A percentile compares a stretch with the other conserved stretches of the same genome.
Evolutionary conservation across 2,888 invertebrate species (phyloP).

Genomic region (Ypsolopha scabrella): DNA sequence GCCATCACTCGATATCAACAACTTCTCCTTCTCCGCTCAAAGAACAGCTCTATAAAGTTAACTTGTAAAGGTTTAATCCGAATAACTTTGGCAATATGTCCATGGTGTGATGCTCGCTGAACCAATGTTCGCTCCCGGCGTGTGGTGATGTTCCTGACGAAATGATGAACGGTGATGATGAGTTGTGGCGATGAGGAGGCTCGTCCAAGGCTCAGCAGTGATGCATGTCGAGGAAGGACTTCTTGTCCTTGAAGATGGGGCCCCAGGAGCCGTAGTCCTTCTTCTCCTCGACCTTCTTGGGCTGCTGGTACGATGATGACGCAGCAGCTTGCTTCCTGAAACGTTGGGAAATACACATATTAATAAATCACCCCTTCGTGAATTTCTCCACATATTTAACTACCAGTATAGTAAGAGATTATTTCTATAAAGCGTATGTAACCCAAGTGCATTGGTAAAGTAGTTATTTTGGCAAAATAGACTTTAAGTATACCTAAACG

Average conservation of each 20-base stretch:
- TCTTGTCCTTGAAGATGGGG: slow-evolving; percentile 78
- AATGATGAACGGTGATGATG: slow-evolving; percentile 12
- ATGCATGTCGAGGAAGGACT: slow-evolving; percentile 80
- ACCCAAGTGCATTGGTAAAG: too few species aligned
- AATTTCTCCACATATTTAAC: slow-evolving; percentile 8
- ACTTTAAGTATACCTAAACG: too few species aligned
- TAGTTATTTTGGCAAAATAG: too few species aligned
- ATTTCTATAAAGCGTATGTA: too few species aligned
- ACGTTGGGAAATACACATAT: slow-evolving; percentile 11
- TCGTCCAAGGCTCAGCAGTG: slow-evolving; percentile 51
- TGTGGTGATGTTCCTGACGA: slow-evolving; percentile 2
- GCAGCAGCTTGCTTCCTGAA: slow-evolving; percentile 39
- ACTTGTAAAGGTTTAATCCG: too few species aligned
- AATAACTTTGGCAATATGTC: slow-evolving; percentile 7
- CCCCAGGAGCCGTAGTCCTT: slow-evolving; percentile 78
- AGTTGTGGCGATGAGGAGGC: slow-evolving; percentile 23
- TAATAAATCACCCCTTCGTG: slow-evolving; percentile 12
- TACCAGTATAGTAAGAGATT: too few species aligned
- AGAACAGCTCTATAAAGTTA: too few species aligned
- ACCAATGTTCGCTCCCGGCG: not conserved
- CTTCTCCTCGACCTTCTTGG: slow-evolving; percentile 49
- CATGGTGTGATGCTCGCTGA: slow-evolving; percentile 14
- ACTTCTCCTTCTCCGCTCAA: too few species aligned
- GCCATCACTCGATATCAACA: too few species aligned
- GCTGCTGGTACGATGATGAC: slow-evolving; percentile 38